Evolutionary conservation across 2,113 vertebrate genomes (phyloP).

Genomic region (Caloenas nicobarica): DNA sequence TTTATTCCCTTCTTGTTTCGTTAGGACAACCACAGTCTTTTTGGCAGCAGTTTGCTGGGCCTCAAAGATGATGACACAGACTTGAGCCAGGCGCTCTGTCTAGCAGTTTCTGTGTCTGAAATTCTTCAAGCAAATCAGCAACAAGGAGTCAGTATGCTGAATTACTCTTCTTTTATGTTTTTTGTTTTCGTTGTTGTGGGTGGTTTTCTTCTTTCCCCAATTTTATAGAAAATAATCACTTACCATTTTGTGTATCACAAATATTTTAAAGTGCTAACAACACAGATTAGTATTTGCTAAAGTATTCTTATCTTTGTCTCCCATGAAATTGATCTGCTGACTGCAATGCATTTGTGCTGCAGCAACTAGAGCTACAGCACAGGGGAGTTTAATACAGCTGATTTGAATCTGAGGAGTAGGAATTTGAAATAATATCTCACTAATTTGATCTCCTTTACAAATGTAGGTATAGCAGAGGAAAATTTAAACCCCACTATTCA

Average conservation of each 20-base stretch:
- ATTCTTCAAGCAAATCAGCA: conserved; percentile 98
- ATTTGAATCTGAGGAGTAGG: not conserved
- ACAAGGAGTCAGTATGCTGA: conserved; percentile 82
- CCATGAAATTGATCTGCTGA: not conserved
- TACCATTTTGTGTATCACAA: not conserved
- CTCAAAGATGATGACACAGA: conserved; percentile 96
- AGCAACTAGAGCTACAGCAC: not conserved
- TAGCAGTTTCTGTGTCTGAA: conserved; percentile 94
- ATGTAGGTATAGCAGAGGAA: not conserved
- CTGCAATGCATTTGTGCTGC: not conserved
- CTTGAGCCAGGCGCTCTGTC: conserved; percentile 93
- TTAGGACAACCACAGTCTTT: conserved; percentile 95
- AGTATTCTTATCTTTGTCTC: not conserved
- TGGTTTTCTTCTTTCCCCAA: too few relatives aligned
- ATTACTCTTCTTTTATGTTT: not conserved
- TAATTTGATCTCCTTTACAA: not conserved
- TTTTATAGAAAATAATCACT: not conserved
- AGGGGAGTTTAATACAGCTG: not conserved
- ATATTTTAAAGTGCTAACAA: not conserved
- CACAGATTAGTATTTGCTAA: not conserved
- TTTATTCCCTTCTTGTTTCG: not conserved
- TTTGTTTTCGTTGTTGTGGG: too few relatives aligned
- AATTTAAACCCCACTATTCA: not conserved
- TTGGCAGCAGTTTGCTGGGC: conserved; percentile 93
- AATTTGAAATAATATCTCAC: not conserved